Evolutionary conservation across 2,888 invertebrate species (phyloP), one percentile per base, ranked within the genome.

Genomic region (Drosophila falleni): DNA sequence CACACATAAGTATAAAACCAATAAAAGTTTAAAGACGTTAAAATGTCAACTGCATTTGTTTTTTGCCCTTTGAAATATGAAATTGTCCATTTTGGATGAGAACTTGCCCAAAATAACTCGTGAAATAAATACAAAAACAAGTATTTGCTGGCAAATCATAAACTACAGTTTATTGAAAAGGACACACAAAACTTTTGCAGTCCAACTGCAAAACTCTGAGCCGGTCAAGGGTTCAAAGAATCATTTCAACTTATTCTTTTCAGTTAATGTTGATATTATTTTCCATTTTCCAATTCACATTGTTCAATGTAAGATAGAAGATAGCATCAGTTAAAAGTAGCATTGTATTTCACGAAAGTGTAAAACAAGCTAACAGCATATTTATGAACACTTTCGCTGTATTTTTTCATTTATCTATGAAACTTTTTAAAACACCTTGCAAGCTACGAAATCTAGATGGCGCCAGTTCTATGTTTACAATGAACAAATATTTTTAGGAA

Each of bases 11-110:
- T 41, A 62, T 61, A 69, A 73, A 79, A 79, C 74, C 77, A 75
- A 80, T 89, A 89, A 75, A 74, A 74, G 68, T 77, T 84, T 71
- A 88, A 89, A 89, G 73, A 83, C 87, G 79, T 77, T 70, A 86
- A 87, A 78, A 86, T 65, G 89, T 89, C 86, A 87, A 73, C 81
- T 87, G 89, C 86, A 87, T 89, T 88, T 75, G 86, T 49, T 55
- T 47, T 26, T 47, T 51, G 60, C 26, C 41, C 66, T 86, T 83
- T 89, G 84, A 87, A 81, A 88, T 89, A 89, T 89, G 89, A 86
- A 86, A 82, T 89, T 73, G 66, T 63, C 46, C 56, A 44, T 39
- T 29, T 42, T 56, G 39, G 19, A 58, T 54, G 44, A 59, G 39
- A 58, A 54, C 69, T 54, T 62, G 46, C 41, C 58, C 47, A 44